These are phyloP conservation scores for Uloborus diversus DNA, from an alignment of 1,140 invertebrate genomes.

Conservation along the genomic window DNA sequence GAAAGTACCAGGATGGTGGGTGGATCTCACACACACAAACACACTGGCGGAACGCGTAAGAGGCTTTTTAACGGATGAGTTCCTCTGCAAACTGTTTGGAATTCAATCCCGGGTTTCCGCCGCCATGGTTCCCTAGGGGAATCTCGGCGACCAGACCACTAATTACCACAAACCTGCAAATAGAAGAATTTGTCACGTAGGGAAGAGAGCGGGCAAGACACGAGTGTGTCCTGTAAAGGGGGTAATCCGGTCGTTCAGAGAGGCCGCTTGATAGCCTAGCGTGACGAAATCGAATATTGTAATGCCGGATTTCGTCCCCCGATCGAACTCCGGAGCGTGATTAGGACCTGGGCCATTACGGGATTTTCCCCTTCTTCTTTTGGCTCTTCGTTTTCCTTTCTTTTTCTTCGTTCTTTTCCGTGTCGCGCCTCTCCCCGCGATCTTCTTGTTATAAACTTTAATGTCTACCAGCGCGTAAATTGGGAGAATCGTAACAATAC, in stretches of 20 bases:
- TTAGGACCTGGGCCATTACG: conserved; percentile 41
- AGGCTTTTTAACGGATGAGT: conserved; percentile 54
- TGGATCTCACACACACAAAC: no score
- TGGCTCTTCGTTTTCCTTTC: neutral
- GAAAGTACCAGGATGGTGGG: no score
- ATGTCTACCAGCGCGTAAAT: conserved; percentile 52
- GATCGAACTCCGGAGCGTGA: conserved; percentile 47
- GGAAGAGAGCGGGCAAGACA: conserved; percentile 6
- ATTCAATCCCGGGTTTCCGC: conserved; percentile 35
- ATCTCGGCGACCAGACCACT: conserved; percentile 21
- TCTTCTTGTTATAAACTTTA: conserved; percentile 52
- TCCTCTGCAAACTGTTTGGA: conserved; percentile 48
- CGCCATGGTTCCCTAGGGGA: conserved; percentile 16
- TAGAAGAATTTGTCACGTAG: conserved; percentile 55
- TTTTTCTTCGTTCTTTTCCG: neutral
- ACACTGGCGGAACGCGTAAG: no score
- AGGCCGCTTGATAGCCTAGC: conserved; percentile 30
- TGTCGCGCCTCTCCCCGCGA: neutral
- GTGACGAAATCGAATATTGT: conserved; percentile 56
- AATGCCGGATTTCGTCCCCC: conserved; percentile 35
- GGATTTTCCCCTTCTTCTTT: conserved; percentile 3
- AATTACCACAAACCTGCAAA: conserved; percentile 54
- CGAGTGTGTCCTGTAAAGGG: neutral
- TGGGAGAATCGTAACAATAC: conserved; percentile 24
- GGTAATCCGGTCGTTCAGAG: conserved; percentile 31